Conservation (phyloP, 2,888 invertebrate genomes). For the Sphaerophoria rueppellii region DNA sequence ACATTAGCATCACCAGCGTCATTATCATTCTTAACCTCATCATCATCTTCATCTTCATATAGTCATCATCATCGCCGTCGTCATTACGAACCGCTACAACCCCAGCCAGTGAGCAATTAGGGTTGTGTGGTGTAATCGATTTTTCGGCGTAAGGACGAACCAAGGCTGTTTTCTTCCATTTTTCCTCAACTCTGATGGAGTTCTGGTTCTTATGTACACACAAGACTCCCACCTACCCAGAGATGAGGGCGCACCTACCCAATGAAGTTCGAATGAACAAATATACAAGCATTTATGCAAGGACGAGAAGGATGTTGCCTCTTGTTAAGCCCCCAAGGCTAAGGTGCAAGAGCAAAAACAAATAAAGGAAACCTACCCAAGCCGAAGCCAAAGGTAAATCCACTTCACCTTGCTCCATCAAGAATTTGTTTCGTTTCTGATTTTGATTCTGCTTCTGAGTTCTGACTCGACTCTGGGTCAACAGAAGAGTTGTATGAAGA, state of each 20-base stretch:
- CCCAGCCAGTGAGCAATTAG: slow-evolving; percentile 60
- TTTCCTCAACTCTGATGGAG: neutral
- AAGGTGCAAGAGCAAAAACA: slow-evolving; percentile 41
- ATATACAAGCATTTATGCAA: slow-evolving; percentile 17
- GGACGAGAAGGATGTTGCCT: slow-evolving; percentile 30
- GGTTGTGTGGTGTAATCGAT: slow-evolving; percentile 63
- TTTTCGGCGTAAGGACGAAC: slow-evolving; percentile 56
- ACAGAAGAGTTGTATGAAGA: neutral
- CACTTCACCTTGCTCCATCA: slow-evolving; percentile 65
- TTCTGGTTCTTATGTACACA: neutral
- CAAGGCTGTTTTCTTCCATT: slow-evolving; percentile 37
- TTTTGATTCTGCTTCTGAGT: neutral
- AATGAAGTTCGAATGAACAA: slow-evolving; percentile 35
- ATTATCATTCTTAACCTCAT: neutral
- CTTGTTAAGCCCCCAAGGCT: slow-evolving; percentile 47
- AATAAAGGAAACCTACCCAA: slow-evolving; percentile 16
- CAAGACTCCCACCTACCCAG: neutral
- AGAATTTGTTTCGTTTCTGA: slow-evolving; percentile 5
- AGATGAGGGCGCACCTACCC: neutral
- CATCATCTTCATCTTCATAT: neutral
- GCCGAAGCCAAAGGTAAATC: slow-evolving; percentile 18
- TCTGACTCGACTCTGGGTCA: slow-evolving; percentile 49
- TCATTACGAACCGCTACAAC: neutral
- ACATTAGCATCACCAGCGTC: slow-evolving; percentile 41
- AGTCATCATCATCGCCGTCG: no score